Conservation (phyloP, 2,888 invertebrate genomes). For the Cremastobaeus sp. region DNA sequence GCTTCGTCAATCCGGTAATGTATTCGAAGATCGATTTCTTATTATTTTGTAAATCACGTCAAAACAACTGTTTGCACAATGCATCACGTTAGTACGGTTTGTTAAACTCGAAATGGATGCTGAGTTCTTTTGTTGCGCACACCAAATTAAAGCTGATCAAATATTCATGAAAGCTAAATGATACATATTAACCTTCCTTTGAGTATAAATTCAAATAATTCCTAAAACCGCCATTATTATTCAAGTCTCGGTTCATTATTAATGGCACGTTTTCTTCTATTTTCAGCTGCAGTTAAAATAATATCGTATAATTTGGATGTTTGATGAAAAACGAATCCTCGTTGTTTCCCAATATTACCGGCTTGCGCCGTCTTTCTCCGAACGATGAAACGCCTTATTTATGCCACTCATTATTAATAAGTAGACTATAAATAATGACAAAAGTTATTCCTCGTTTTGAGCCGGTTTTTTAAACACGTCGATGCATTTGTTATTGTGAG, state of each 20-base stretch:
- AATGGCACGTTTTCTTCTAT: constrained; percentile 31
- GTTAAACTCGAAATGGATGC: constrained; percentile 13
- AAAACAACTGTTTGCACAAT: constrained; percentile 8
- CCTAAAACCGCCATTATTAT: constrained; percentile 34
- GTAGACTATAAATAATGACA: constrained; percentile 40
- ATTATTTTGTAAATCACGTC: background rate
- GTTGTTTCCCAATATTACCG: constrained; percentile 15
- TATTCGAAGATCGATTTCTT: too few species aligned
- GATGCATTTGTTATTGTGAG: constrained; percentile 35
- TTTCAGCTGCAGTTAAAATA: constrained; percentile 31
- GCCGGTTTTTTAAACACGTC: constrained; percentile 19
- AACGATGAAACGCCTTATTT: constrained; percentile 24
- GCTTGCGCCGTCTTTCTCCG: constrained; percentile 13
- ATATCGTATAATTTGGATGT: constrained; percentile 34
- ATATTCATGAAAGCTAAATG: constrained; percentile 41
- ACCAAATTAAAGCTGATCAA: constrained; percentile 30
- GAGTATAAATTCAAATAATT: constrained; percentile 29
- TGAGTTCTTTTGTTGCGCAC: constrained; percentile 12
- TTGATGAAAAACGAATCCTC: constrained; percentile 24
- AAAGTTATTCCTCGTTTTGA: constrained; percentile 28
- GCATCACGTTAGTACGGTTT: background rate
- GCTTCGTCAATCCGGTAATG: too few species aligned
- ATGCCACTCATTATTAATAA: constrained; percentile 38
- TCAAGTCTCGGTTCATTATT: constrained; percentile 28
- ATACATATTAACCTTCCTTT: constrained; percentile 33